A percentile compares a stretch with the other conserved stretches of the same genome.
phyloP scores from a whole-genome alignment of 2,888 invertebrate genomes.

The Phengaris arion region DNA sequence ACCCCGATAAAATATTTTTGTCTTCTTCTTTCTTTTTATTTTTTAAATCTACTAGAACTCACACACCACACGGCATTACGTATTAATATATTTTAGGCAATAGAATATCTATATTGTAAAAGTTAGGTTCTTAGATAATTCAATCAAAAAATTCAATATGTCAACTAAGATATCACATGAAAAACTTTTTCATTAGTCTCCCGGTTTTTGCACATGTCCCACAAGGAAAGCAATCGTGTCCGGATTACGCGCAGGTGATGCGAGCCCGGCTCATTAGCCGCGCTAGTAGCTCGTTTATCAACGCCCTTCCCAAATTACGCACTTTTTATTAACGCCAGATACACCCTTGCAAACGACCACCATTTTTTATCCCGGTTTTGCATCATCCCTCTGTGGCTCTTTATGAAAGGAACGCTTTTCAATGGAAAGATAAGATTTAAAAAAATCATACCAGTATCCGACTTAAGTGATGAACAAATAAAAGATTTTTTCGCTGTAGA shows the following conservation, averaged over 20 bases:
- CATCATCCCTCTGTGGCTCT: conserved; percentile 28
- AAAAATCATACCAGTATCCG: background rate
- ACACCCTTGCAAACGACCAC: conserved; percentile 63
- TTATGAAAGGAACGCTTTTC: conserved; percentile 14
- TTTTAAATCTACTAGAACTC: no score
- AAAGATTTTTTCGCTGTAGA: conserved; percentile 9
- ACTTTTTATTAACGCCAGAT: conserved; percentile 73
- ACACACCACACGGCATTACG: no score
- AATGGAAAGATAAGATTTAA: conserved; percentile 16
- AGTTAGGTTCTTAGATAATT: background rate
- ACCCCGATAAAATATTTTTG: no score
- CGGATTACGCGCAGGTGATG: conserved; percentile 19
- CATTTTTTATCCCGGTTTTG: conserved; percentile 56
- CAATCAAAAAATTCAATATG: background rate
- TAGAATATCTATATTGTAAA: background rate
- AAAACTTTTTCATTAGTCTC: background rate
- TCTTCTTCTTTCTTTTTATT: no score
- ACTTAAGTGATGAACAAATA: background rate
- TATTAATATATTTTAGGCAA: no score
- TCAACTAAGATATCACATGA: background rate
- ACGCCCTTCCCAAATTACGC: conserved; percentile 60
- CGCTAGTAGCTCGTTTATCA: conserved; percentile 67
- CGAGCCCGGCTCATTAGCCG: conserved; percentile 61
- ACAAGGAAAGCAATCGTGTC: conserved; percentile 39
- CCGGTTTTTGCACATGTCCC: background rate